These are phyloP conservation scores for Aptenodytes patagonicus DNA, from an alignment of 2,113 vertebrate genomes.

Conservation along the genomic window DNA sequence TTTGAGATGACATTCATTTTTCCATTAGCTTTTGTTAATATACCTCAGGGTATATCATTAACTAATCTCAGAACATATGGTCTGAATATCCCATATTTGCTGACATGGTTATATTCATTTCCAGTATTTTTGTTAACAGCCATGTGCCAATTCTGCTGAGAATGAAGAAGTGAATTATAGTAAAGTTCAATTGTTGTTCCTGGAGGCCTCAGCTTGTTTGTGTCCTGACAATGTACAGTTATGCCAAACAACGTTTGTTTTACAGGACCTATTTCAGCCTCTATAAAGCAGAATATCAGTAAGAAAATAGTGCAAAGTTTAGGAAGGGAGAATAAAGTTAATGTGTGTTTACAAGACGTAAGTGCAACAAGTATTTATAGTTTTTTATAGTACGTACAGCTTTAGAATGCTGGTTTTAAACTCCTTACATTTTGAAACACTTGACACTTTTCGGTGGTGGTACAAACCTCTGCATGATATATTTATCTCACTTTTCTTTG, in stretches of 20 bases:
- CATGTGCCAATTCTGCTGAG: neutral
- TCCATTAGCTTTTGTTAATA: neutral
- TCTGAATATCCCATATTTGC: slow-evolving; percentile 15
- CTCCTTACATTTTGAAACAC: neutral
- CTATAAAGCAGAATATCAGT: neutral
- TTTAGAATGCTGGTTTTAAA: neutral
- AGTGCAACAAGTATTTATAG: neutral
- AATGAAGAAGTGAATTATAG: slow-evolving; percentile 2
- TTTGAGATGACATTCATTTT: neutral
- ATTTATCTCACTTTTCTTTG: neutral
- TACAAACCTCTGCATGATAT: neutral
- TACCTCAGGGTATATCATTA: neutral
- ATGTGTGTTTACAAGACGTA: neutral
- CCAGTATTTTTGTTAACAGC: slow-evolving; percentile 2
- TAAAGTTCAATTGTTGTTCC: neutral
- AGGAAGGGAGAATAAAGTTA: neutral
- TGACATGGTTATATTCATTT: neutral
- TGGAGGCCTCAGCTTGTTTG: slow-evolving; percentile 6
- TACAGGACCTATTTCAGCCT: neutral
- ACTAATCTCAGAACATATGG: neutral
- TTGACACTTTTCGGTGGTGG: neutral
- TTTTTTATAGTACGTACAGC: neutral
- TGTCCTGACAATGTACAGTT: neutral
- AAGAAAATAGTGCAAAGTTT: neutral
- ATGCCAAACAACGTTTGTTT: neutral